Base-by-base conservation (phyloP, 2,888 invertebrate species). In the Cerastoderma edule region DNA sequence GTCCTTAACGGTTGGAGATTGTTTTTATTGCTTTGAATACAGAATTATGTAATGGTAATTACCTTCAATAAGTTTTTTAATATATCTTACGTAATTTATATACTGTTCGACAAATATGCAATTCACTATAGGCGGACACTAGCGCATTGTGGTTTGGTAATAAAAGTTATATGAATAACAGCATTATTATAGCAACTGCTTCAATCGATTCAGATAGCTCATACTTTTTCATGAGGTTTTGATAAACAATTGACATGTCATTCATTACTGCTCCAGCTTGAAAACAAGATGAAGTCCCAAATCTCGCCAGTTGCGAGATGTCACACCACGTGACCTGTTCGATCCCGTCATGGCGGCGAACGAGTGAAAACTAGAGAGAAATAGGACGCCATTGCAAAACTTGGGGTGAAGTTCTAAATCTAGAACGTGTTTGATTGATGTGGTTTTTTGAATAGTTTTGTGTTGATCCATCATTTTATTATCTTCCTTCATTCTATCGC, bases 371-470 rank as follows among this genome's bases (percentile, higher is more conserved):
- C n/a, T n/a, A 66, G 30, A 53, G n/a, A 33, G 54, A 35, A 65
- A 22, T 66, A 13, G 70, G 78, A 72, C 60, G 66, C 44, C 64
- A 74, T 44, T 60, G 39, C 35, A 32, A 70, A 70, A 64, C 27
- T 66, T 74, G 57, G 63, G 80, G 80, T 81, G 72, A 72, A 48
- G 80, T 78, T 78, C 75, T 75, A 72, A 78, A 72, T 56, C 30
- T 81, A 78, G 77, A 78, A 68, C 77, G 39, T 68, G 69, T 71
- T 81, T 69, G 64, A 64, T 77, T 77, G 80, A 75, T 70, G 80
- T 81, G 80, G 67, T 72, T 69, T 64, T 75, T 72, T 66, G 75
- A 63, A 78, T 72, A 78, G 75, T 68, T 72, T 69, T 75, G 71
- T 76, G 63, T 54, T 72, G 66, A 72, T 50, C 56, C 48, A 39